Evolutionary conservation across 1,140 invertebrate genomes (phyloP).

Genomic region (Bombus confusus): DNA sequence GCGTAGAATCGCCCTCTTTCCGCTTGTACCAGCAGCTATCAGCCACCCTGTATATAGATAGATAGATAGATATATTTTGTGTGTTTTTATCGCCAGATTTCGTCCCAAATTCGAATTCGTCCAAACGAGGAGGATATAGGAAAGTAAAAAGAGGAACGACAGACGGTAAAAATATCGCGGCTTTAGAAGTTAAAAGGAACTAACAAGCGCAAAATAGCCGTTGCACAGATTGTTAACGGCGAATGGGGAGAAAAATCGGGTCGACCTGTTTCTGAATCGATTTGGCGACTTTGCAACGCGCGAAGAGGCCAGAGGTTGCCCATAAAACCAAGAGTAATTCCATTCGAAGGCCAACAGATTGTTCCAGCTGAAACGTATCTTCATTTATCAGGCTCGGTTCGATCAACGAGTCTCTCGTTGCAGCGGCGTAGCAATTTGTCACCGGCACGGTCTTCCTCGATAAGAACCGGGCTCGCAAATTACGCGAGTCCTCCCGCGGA

Average conservation of each 20-base stretch:
- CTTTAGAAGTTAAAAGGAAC: not conserved
- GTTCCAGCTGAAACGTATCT: not conserved
- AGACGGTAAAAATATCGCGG: not conserved
- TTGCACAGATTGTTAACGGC: not conserved
- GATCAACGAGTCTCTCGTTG: not conserved
- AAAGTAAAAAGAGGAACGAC: not conserved
- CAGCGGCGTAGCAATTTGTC: constrained; percentile 10
- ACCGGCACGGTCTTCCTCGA: not conserved
- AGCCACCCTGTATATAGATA: no score
- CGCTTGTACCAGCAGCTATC: no score
- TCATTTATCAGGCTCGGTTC: not conserved
- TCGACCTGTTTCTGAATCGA: not conserved
- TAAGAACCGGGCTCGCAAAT: constrained; percentile 13
- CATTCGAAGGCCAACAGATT: not conserved
- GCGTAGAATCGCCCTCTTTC: no score
- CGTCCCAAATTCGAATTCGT: no score
- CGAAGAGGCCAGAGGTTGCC: not conserved
- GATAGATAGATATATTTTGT: no score
- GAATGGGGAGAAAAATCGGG: not conserved
- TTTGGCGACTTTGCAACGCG: not conserved
- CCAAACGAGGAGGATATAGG: not conserved
- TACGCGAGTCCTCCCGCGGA: not conserved
- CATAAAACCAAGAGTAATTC: not conserved
- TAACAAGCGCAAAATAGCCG: not conserved
- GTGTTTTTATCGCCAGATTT: no score